Base-by-base conservation (phyloP, 2,113 vertebrate species). In the Petrocephalus microphthalmus region DNA sequence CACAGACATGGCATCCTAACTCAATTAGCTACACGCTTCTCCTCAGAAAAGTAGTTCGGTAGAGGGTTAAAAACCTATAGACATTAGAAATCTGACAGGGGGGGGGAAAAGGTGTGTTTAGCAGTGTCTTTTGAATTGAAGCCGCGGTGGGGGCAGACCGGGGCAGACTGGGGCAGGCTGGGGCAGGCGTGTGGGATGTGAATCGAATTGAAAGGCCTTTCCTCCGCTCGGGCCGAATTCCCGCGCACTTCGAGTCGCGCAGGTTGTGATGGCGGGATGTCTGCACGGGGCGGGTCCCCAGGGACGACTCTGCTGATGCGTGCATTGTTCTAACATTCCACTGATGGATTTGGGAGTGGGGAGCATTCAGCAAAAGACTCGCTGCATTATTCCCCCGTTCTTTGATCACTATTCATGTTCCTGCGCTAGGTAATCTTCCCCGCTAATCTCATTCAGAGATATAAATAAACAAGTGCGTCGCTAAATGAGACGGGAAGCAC, bases 381-480 rank as follows among this genome's bases (percentile, higher is more conserved):
- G 93, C 60, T 67, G 25, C 94, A 95, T 95, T 95, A 94, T 95
- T 93, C 95, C 89, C 87, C 90, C 81, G n/a, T 92, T 94, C 95
- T 95, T 95, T 95, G 95, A 95, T 95, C 93, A 90, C 91, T 94
- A 94, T 94, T 95, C 93, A 90, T 95, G 94, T 93, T 92, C 93
- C 93, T 91, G 91, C 89, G 89, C 92, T 91, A 90, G 94, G 93
- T 96, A 96, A 96, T 96, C 95, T 94, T 91, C 93, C 88, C 83
- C 91, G 91, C 93, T 96, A 96, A 96, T 96, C 95, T 95, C 92
- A 94, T 93, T 93, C 93, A 94, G 89, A 94, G 94, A 96, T 94
- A 94, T 94, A 96, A 95, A 96, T 95, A 96, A 95, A 95, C 94
- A 95, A 95, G 93, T 92, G 91, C 92, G 92, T 94, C 93, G 93